Percentiles rank a stretch among this genome's conserved stretches.
Evolutionary conservation across 2,797 vertebrate species (phyloP).

Genomic region (Enteromius unitaeniatus): DNA sequence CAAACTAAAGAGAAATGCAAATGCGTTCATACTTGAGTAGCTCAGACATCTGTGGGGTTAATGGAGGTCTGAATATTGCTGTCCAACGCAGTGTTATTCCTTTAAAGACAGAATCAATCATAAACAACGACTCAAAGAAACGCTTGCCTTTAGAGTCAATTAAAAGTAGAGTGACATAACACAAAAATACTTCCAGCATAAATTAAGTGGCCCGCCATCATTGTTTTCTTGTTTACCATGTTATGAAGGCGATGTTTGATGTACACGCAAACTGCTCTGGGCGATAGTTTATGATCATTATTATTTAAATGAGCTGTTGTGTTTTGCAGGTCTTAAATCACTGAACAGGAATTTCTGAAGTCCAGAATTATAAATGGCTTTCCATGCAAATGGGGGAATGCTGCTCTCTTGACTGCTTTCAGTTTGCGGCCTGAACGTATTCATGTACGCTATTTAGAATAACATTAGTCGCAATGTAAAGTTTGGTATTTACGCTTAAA

Average conservation of each 20-base stretch:
- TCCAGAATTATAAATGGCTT: conserved; percentile 84
- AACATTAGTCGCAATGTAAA: conserved; percentile 58
- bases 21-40: conserved; percentile 62
- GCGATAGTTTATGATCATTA: conserved; percentile 83
- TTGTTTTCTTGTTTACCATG: conserved; percentile 83
- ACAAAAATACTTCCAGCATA: conserved; percentile 71
- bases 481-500: conserved; percentile 54
- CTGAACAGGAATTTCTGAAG: conserved; percentile 81
- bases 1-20: conserved; percentile 66
- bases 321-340: conserved; percentile 85
- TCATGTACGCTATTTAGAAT: conserved; percentile 57
- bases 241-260: conserved; percentile 81
- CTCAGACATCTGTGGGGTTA: conserved; percentile 66
- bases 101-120: conserved; percentile 77
- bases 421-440: conserved; percentile 75
- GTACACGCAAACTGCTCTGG: conserved; percentile 75
- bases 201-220: conserved; percentile 79
- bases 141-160: conserved; percentile 78
- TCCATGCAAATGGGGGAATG: conserved; percentile 76
- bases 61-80: conserved; percentile 68
- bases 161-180: conserved; percentile 74
- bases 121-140: conserved; percentile 68
- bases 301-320: conserved; percentile 85
- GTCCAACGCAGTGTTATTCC: conserved; percentile 63
- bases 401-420: conserved; percentile 75